A percentile compares a stretch with the other conserved stretches of the same genome.
phyloP scores from a whole-genome alignment of 2,888 invertebrate species.

The Trichacis sp. region DNA sequence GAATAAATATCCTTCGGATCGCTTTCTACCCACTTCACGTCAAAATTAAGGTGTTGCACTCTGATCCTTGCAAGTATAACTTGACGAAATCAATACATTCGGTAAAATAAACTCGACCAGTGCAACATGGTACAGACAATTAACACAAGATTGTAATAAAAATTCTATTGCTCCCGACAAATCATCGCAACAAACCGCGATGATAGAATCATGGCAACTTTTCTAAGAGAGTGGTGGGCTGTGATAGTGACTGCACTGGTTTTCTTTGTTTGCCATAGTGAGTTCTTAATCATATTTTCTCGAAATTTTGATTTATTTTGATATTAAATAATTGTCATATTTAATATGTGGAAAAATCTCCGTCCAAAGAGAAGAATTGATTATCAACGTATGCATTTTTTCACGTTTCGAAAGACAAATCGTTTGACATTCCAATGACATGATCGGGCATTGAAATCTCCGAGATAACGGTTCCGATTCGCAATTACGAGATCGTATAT shows the following conservation, averaged over 20 bases:
- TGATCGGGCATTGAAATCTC: slow-evolving; percentile 33
- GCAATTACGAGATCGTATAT: background rate
- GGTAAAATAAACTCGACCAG: background rate
- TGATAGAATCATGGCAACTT: slow-evolving; percentile 51
- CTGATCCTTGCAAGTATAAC: background rate
- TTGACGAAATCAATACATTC: background rate
- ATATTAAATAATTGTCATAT: background rate
- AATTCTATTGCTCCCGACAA: background rate
- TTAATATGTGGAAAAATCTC: too few species aligned
- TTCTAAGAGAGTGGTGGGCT: slow-evolving; percentile 43
- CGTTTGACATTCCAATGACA: slow-evolving; percentile 7
- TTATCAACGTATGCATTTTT: background rate
- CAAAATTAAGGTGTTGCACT: background rate
- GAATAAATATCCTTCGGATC: too few species aligned
- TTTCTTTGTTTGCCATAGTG: slow-evolving; percentile 38
- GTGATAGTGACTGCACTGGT: slow-evolving; percentile 35
- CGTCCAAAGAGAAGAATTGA: background rate
- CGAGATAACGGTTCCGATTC: slow-evolving; percentile 24
- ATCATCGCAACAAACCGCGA: slow-evolving; percentile 13
- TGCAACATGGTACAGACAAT: background rate
- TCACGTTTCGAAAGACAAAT: background rate
- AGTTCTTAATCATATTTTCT: slow-evolving; percentile 10
- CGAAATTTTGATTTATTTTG: too few species aligned
- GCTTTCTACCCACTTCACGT: background rate
- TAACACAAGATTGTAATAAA: background rate